These are phyloP conservation scores for Acanthosepion lycidas DNA, from an alignment of 2,888 invertebrate genomes.

Conservation along the genomic window DNA sequence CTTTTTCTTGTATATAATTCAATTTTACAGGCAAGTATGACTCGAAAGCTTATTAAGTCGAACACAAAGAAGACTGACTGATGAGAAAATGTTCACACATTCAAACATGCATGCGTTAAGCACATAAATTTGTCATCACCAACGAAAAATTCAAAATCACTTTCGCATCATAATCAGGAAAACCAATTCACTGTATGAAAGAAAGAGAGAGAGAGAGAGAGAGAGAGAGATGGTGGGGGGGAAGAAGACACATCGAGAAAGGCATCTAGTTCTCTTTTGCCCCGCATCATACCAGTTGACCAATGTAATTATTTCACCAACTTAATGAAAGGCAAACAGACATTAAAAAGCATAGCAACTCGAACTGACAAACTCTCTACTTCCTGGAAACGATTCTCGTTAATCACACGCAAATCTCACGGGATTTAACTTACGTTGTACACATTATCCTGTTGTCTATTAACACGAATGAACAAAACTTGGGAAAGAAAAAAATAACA, in stretches of 20 bases:
- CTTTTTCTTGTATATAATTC: too few species aligned
- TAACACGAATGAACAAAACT: neutral
- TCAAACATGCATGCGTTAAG: too few species aligned
- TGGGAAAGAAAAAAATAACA: neutral
- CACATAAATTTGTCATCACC: too few species aligned
- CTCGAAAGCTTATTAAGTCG: too few species aligned
- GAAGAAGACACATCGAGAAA: neutral
- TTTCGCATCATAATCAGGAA: too few species aligned
- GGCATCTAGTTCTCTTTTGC: neutral
- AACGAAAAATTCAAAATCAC: too few species aligned
- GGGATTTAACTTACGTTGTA: neutral
- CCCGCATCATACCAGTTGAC: neutral
- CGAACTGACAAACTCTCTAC: neutral
- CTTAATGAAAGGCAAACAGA: constrained; percentile 33
- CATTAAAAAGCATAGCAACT: constrained; percentile 23
- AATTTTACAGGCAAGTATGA: too few species aligned
- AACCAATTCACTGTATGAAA: too few species aligned
- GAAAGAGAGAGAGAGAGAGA: too few species aligned
- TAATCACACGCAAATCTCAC: neutral
- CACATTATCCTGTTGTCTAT: neutral
- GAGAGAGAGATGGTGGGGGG: accelerated
- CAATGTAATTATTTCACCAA: neutral
- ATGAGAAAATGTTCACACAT: too few species aligned
- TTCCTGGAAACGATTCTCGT: neutral
- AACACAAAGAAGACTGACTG: too few species aligned